Evolutionary conservation across 1,140 invertebrate species (phyloP).

Genomic region (Drosophila eugracilis): DNA sequence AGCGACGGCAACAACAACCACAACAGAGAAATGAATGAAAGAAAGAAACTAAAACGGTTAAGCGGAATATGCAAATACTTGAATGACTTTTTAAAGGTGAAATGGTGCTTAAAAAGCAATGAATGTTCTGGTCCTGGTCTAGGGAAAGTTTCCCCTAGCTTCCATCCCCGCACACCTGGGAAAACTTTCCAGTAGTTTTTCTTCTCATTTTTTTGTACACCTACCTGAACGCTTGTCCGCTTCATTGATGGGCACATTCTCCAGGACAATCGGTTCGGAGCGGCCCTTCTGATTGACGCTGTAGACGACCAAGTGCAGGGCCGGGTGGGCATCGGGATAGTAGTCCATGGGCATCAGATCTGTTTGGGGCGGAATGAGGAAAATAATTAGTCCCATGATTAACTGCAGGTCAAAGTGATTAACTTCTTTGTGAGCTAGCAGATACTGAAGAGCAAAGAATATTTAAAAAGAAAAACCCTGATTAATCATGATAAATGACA

Average conservation of each 20-base stretch:
- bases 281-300: constrained; percentile 94
- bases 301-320: constrained; percentile 91
- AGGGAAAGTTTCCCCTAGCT: constrained; percentile 16
- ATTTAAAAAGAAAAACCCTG: neutral
- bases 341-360: constrained; percentile 84
- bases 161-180: neutral
- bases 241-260: constrained; percentile 94
- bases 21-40: constrained; percentile 34
- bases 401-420: constrained; percentile 1
- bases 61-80: constrained; percentile 84
- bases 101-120: constrained; percentile 84
- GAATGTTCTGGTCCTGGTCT: constrained; percentile 50
- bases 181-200: constrained; percentile 57
- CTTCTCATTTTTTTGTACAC: constrained; percentile 32
- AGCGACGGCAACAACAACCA: constrained; percentile 33
- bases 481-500: neutral
- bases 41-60: constrained; percentile 79
- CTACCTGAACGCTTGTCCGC: constrained; percentile 94
- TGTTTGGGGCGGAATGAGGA: constrained; percentile 6
- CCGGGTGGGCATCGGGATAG: constrained; percentile 86
- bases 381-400: constrained; percentile 12
- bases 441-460: neutral
- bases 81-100: constrained; percentile 84
- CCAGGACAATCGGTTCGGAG: constrained; percentile 91
- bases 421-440: neutral